phyloP scores from a whole-genome alignment of 2,113 vertebrate species.

The Gorilla gorilla region DNA sequence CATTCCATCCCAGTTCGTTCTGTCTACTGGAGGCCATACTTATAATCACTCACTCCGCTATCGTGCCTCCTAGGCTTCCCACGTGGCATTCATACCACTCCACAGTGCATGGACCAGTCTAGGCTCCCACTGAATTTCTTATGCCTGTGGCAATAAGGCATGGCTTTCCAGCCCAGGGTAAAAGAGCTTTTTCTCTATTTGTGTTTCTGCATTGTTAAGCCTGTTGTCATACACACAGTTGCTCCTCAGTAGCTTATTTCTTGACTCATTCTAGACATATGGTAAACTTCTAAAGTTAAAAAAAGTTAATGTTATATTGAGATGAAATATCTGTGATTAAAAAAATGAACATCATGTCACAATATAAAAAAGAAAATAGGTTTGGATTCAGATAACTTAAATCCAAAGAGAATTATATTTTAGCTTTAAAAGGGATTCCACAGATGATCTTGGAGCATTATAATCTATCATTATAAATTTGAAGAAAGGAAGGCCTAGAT shows the following conservation, averaged over 20 bases:
- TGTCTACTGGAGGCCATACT: background rate
- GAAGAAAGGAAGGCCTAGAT: background rate
- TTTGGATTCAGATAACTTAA: slow-evolving; percentile 17
- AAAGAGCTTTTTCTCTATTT: background rate
- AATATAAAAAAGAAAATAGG: background rate
- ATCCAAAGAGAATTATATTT: slow-evolving; percentile 39
- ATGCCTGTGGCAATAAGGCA: background rate
- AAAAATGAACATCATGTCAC: background rate
- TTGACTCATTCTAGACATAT: background rate
- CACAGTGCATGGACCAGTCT: background rate
- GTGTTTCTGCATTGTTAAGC: background rate
- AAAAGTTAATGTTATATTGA: slow-evolving; percentile 2
- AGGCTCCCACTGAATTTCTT: background rate
- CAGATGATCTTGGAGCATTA: background rate
- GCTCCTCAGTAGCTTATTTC: background rate
- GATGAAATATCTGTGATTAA: background rate
- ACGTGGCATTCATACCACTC: background rate
- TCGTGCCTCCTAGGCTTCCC: background rate
- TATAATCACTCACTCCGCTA: background rate
- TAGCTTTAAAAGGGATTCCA: background rate
- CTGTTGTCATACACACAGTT: background rate
- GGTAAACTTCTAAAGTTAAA: slow-evolving; percentile 25
- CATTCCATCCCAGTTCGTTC: background rate
- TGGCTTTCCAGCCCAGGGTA: background rate
- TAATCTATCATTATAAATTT: slow-evolving; percentile 13